Evolutionary conservation across 2,113 vertebrate species (phyloP), one percentile per base, ranked within the genome.

Genomic region (Oxyura jamaicensis): DNA sequence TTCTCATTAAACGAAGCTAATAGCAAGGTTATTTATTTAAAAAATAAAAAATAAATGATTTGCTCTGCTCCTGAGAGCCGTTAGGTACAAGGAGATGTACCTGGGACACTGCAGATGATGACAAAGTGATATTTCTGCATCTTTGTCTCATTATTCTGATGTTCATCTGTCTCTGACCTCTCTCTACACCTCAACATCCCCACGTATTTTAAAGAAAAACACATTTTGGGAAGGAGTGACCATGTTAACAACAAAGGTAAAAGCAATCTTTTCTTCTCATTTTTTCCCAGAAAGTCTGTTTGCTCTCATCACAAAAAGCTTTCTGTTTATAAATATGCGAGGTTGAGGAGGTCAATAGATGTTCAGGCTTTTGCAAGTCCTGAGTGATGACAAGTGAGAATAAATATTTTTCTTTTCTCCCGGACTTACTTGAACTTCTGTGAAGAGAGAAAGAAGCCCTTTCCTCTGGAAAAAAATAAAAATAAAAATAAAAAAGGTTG

Each of bases 51-150:
- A 0, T 8, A 5, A 17, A 55, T 48, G 3, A 59, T 72, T 90
- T 84, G 6, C 6, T 84, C 52, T 83, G 26, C 11, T 35, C 12
- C 39, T 35, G 21, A 53, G 53, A 78, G 77, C 46, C 22, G 31
- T 42, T 52, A 74, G 8, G 23, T 81, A 23, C 13, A n/a, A 9
- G 56, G 1, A 52, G 11, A 74, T 20, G 36, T 36, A 33, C 17
- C 63, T 74, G 35, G 52, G 73, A 71, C 90, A 56, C 42, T 81
- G 46, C 26, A 83, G 35, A 59, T 7, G 39, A n/a, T n/a, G 48
- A 68, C 29, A 86, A 85, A 95, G 88, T 29, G 26, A 33, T 17
- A 35, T 62, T 84, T 94, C 68, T 86, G 52, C 41, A 46, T 63
- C 63, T 31, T 52, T 55, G 29, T 56, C 65, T 90, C 42, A 65